Conservation (phyloP, 2,888 invertebrate species). For the Metacarcinus magister region DNA sequence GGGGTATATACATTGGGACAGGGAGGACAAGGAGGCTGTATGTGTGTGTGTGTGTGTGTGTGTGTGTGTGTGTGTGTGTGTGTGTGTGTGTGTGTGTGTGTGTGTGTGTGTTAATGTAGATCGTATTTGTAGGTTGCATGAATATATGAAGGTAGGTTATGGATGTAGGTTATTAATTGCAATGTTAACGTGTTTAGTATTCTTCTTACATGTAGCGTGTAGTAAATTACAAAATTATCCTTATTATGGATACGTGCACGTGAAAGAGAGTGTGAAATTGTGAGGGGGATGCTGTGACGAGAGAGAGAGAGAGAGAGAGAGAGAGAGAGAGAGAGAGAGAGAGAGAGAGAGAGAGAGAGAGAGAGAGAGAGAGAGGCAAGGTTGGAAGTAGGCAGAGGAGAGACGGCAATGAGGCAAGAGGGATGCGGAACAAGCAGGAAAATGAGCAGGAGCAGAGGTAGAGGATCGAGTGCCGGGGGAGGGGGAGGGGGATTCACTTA, state of each 20-base stretch:
- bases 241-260: neutral
- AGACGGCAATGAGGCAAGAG: neutral
- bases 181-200: neutral
- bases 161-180: neutral
- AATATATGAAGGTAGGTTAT: neutral
- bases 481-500: neutral
- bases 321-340: slow-evolving; percentile 6
- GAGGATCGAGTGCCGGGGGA: neutral
- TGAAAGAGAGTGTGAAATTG: neutral
- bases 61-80: neutral
- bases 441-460: neutral
- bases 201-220: neutral
- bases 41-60: neutral
- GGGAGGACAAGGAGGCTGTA: neutral
- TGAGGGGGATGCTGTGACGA: neutral
- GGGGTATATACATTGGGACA: neutral
- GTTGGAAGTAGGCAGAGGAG: neutral
- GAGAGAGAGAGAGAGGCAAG: slow-evolving; percentile 13
- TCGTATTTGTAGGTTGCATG: too few relatives aligned
- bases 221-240: neutral
- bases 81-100: neutral
- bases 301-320: neutral
- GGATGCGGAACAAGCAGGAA: neutral
- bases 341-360: neutral
- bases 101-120: neutral